Evolutionary conservation across 1,140 invertebrate genomes (phyloP), one percentile per base, ranked within the genome.

Genomic region (Neodiprion virginianus): DNA sequence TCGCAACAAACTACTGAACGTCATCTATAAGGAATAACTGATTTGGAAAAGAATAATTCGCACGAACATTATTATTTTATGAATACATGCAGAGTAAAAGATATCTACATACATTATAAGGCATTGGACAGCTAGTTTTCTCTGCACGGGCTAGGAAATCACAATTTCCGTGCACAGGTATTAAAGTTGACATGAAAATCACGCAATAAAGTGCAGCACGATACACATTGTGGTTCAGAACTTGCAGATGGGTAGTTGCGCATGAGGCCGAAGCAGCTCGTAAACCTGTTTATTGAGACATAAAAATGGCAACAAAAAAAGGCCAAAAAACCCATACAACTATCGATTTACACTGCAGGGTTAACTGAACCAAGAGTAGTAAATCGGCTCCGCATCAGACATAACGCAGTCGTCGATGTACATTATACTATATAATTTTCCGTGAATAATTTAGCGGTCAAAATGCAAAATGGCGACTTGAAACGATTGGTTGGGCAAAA

Each of bases 191-290:
- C 53, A 61, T 61, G 53, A 61, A 61, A 61, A 61, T 61, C 53
- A 61, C 53, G 53, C 53, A 61, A 61, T 61, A 61, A 61, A 61
- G 53, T 61, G n/a, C 11, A 61, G n/a, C n/a, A 61, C 53, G 53
- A 40, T 40, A 61, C n/a, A 61, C 53, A 61, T 61, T 61, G 53
- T 61, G 53, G 53, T 40, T 40, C 11, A 61, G 53, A 61, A 61
- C 53, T 61, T 61, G 53, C 53, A 61, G n/a, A 61, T 61, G 53
- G 53, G 53, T 61, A 2, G 53, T 61, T 61, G 53, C 53, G n/a
- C 53, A 61, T n/a, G 53, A 61, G 53, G 8, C 53, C n/a, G 53
- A 61, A 61, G 53, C 53, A 61, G 53, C 1, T 61, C 53, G 53
- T 61, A 61, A 61, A 61, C 11, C n/a, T 61, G 53, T 61, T 61